Base-by-base conservation (phyloP, 2,797 vertebrate species). In the Thamnophis elegans region DNA sequence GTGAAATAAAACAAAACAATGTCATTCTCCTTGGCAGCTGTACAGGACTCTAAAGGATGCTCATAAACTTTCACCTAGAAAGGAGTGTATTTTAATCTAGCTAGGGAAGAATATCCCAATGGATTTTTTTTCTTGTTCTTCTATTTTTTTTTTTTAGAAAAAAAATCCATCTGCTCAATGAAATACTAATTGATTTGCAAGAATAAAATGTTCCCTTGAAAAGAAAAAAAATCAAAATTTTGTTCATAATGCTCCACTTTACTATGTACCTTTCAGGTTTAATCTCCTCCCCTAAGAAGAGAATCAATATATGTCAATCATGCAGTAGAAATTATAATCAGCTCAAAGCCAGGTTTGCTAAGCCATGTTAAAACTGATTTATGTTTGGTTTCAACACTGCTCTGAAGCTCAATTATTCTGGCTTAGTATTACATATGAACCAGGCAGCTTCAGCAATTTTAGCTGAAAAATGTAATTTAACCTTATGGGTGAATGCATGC, bases 21-120 rank as follows among this genome's bases (percentile, higher is more conserved):
- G 5, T 93, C 56, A 11, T 56, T 82, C 13, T 89, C 47, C 6
- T 89, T 28, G 91, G 92, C 58, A 93, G 0, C 78, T 68, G 55
- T 78, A 55, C 90, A 94, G 88, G 82, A 95, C 94, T 93, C 92
- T 96, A 87, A 0, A 95, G 90, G 94, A 88, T 26, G 54, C 42
- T 93, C 90, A 60, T 85, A 85, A 95, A 96, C 95, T 93, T 96
- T 95, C 92, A 92, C 93, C 94, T 94, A 73, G 73, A 94, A 91
- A 51, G 73, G 93, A 94, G 92, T 88, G 53, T 60, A 92, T 88
- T 91, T 92, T 95, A 91, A 94, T 85, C 93, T 94, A 60, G 2
- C 93, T 91, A 91, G 93, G 54, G 91, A 95, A 93, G 93, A 95
- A 94, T 93, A 91, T 11, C 28, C 96, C 91, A 95, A 13, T 87